Evolutionary conservation across 53 echinoderm and acorn worm genomes (phyloP), one percentile per base, ranked within the genome.

Genomic region (Echinometra lucunter): DNA sequence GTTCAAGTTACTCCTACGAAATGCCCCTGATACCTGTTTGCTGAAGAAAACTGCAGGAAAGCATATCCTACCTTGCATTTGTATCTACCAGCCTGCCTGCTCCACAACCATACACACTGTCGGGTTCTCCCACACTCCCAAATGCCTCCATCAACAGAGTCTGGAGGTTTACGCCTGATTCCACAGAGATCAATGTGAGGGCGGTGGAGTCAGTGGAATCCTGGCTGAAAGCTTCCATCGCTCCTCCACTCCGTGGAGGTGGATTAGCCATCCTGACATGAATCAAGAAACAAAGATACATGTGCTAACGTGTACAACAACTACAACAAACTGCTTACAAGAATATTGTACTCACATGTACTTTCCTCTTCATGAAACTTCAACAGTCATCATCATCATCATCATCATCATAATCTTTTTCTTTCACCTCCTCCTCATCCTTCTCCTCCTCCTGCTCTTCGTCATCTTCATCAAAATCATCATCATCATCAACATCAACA

Each of bases 31-130:
- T n/a, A n/a, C n/a, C n/a, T n/a, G n/a, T n/a, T n/a, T n/a, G n/a
- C n/a, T n/a, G n/a, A n/a, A n/a, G n/a, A n/a, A n/a, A n/a, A n/a
- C n/a, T n/a, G n/a, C n/a, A n/a, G n/a, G n/a, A n/a, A n/a, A n/a
- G n/a, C n/a, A 53, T 53, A 69, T 19, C 38, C 78, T 38, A 98
- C 98, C 99, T 98, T 78, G 98, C 98, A 75, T 80, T 80, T 9
- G 97, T 96, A 72, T 99, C 96, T 2, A 98, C 98, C 96, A 98
- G 94, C 85, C 98, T 92, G 37, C 97, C 97, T 0, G 97, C 98
- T 18, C 99, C 99, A 85, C 96, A 98, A 9, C 99, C 99, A 96
- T 99, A 99, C 78, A 98, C 91, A 67, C 99, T 96, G 75, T 99
- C 99, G 3, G 99, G 99, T 55, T 98, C 98, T 0, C 99, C 99